Conservation (phyloP, 2,113 vertebrate species). For the Gadus macrocephalus region DNA sequence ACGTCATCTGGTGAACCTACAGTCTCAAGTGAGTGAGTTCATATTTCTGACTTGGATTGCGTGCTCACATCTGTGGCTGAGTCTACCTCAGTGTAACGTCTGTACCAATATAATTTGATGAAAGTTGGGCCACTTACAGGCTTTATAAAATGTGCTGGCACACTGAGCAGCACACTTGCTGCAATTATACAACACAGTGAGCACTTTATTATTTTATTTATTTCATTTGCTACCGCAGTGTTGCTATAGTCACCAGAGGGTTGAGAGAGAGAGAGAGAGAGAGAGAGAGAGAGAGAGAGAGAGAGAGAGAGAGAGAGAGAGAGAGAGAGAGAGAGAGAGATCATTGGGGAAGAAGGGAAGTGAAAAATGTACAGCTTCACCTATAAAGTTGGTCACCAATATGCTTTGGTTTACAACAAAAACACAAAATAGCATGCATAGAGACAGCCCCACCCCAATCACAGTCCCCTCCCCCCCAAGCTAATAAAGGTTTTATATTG, state of each 20-base stretch:
- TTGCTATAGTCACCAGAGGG: conserved; percentile 56
- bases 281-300: not conserved
- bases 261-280: conserved; percentile 20
- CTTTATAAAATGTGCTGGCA: conserved; percentile 18
- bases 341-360: conserved; percentile 12
- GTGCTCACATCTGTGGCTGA: too few species aligned
- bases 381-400: too few species aligned
- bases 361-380: not conserved
- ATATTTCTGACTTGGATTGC: too few species aligned
- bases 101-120: conserved; percentile 27
- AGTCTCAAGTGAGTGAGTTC: too few species aligned
- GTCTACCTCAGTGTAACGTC: not conserved
- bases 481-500: too few species aligned
- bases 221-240: conserved; percentile 44
- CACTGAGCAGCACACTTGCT: conserved; percentile 4
- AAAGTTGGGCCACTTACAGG: conserved; percentile 42
- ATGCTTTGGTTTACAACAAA: too few species aligned
- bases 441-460: too few species aligned
- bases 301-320: not conserved
- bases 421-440: too few species aligned
- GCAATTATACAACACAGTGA: too few species aligned
- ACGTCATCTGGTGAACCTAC: too few species aligned
- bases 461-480: too few species aligned
- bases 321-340: conserved; percentile 14
- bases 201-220: conserved; percentile 7